Evolutionary conservation across 2,113 vertebrate genomes (phyloP).

Genomic region (Pycnonotus jocosus): DNA sequence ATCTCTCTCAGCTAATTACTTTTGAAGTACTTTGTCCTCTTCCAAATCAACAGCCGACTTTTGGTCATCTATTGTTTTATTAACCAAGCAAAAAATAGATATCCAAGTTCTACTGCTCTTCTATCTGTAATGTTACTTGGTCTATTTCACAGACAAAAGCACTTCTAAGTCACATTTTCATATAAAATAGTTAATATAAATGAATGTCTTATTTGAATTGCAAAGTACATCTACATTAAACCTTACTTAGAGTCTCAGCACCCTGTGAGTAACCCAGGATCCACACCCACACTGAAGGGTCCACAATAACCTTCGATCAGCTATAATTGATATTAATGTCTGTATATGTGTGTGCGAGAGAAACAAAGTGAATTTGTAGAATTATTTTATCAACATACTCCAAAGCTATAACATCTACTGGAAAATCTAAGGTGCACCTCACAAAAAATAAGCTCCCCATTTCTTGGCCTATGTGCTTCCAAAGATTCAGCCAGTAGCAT

Average conservation of each 20-base stretch:
- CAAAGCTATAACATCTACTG: neutral
- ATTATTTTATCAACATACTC: neutral
- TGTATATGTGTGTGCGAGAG: neutral
- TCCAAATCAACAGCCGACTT: neutral
- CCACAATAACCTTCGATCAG: neutral
- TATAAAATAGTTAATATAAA: neutral
- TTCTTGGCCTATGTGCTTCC: neutral
- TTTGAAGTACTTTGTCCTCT: neutral
- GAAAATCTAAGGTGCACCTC: neutral
- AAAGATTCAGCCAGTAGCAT: neutral
- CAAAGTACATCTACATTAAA: neutral
- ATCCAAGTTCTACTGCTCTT: neutral
- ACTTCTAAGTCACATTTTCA: neutral
- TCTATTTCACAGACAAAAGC: neutral
- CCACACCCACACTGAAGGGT: neutral
- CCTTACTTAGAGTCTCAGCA: neutral
- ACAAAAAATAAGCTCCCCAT: neutral
- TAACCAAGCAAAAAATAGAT: neutral
- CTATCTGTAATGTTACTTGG: neutral
- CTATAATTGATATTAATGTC: neutral
- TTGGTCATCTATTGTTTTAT: neutral
- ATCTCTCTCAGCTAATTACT: neutral
- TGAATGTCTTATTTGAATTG: neutral
- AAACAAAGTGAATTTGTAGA: neutral
- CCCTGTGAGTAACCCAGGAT: neutral